Evolutionary conservation across 2,888 invertebrate genomes (phyloP), one percentile per base, ranked within the genome.

Genomic region (Poecilus cupreus): DNA sequence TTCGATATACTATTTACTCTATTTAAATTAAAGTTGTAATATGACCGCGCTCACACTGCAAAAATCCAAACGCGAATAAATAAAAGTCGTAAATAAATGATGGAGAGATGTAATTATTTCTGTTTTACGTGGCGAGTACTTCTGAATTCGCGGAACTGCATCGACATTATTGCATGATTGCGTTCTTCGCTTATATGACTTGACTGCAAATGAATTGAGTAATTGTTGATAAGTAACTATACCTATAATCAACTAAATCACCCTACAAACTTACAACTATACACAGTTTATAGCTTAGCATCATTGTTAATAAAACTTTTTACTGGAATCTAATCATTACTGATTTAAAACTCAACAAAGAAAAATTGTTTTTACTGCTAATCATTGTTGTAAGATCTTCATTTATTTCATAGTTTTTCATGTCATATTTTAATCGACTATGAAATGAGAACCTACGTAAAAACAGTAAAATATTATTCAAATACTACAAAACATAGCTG

Each of bases 11-110:
- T 79, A 79, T 79, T 79, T 79, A 79, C 79, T 79, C 79, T 79
- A 79, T 79, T 79, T 79, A 79, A 79, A 79, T 79, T 70, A 68
- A 70, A 79, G 70, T 79, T 51, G 79, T 70, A 79, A 70, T 70
- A 70, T 49, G 70, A 79, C 13, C 72, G 72, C 72, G 16, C 18
- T 13, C 10, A 13, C 16, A 57, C 22, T 24, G 60, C 24, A 32
- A 60, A 60, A 26, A 60, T 43, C 10, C 16, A 39, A 72, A 46
- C 13, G 46, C 11, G 46, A 72, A 72, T 72, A 72, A 72, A 49
- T 72, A 72, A 72, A 72, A 72, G 22, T 46, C 49, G 22, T 13
- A 68, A 37, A 68, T 68, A 68, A 68, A 51, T 68, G 37, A 68
- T 16, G 13, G 2, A 68, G 32, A 32, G 32, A 32, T 37, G 64